Percentiles rank a stretch among this genome's conserved stretches.
These are phyloP conservation scores for Zosterops hypoxanthus DNA, from an alignment of 2,113 vertebrate genomes.

Conservation along the genomic window DNA sequence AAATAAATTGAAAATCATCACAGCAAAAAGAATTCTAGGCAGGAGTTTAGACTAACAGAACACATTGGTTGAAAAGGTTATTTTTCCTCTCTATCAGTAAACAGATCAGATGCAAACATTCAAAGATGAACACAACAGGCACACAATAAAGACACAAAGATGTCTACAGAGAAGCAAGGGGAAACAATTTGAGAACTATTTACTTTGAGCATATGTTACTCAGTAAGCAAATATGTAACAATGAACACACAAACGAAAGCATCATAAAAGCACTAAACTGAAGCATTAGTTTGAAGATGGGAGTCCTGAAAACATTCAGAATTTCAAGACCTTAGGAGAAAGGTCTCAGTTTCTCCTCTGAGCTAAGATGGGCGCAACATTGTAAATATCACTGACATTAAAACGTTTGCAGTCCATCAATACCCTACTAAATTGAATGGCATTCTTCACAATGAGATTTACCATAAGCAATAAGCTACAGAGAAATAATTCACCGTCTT, in stretches of 20 bases:
- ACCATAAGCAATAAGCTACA: background rate
- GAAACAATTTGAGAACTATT: background rate
- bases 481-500: background rate
- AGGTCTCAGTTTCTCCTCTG: background rate
- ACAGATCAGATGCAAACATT: background rate
- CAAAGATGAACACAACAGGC: background rate
- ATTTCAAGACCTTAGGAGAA: background rate
- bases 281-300: background rate
- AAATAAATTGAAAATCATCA: background rate
- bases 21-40: background rate
- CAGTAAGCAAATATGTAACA: background rate
- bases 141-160: background rate
- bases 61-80: background rate
- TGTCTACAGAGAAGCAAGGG: background rate
- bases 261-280: background rate
- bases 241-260: background rate
- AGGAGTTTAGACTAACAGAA: background rate
- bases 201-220: background rate
- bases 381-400: background rate
- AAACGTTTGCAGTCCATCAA: background rate
- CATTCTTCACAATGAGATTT: background rate
- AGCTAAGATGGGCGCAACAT: background rate
- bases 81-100: background rate
- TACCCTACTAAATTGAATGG: background rate
- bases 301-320: background rate